Percentiles rank a stretch among this genome's conserved stretches.
Conservation (phyloP, 2,888 invertebrate species). For the Elmis aenea region DNA sequence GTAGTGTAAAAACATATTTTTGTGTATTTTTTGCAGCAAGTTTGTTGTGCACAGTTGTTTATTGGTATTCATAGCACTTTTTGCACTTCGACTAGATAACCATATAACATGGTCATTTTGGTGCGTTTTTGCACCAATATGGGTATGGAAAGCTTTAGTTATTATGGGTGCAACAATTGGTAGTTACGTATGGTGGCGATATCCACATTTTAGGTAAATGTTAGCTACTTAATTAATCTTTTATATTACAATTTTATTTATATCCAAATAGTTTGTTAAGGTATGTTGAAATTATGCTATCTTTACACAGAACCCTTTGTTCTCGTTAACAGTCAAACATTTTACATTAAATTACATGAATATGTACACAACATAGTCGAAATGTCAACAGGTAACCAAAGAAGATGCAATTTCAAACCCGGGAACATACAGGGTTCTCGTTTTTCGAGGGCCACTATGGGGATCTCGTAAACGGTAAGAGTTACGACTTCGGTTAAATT, state of each 20-base stretch:
- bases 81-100: conserved; percentile 86
- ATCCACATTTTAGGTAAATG: conserved; percentile 84
- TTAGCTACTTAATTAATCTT: conserved; percentile 7
- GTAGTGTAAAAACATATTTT: conserved; percentile 1
- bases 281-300: too few species aligned
- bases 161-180: conserved; percentile 87
- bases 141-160: conserved; percentile 95
- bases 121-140: conserved; percentile 93
- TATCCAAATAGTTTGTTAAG: not conserved
- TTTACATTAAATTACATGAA: too few species aligned
- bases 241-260: not conserved
- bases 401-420: too few species aligned
- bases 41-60: conserved; percentile 94
- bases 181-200: conserved; percentile 92
- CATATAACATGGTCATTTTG: conserved; percentile 90
- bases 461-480: too few species aligned
- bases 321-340: too few species aligned
- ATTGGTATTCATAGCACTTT: conserved; percentile 82
- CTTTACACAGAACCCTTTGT: too few species aligned
- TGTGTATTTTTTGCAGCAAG: conserved; percentile 67
- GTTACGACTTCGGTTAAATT: too few species aligned
- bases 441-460: too few species aligned
- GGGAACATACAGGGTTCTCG: too few species aligned
- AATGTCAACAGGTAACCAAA: too few species aligned
- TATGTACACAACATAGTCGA: too few species aligned